Percentiles rank a stretch among this genome's conserved stretches.
Evolutionary conservation across 2,888 invertebrate genomes (phyloP).

Genomic region (Lepidocyrtoides sp.): DNA sequence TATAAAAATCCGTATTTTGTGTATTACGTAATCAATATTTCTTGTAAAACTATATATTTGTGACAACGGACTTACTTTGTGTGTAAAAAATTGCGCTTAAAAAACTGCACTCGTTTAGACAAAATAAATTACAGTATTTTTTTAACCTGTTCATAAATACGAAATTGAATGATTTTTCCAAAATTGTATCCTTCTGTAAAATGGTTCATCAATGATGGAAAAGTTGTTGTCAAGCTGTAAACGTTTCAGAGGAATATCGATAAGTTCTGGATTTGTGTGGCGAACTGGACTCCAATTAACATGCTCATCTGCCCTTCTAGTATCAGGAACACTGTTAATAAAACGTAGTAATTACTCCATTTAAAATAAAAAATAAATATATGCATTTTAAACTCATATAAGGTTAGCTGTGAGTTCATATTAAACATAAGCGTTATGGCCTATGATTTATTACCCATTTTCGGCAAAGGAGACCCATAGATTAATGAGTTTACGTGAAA

Average conservation of each 20-base stretch:
- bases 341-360: background rate
- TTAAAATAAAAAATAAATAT: background rate
- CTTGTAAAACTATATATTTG: too few relatives aligned
- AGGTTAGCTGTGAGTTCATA: too few relatives aligned
- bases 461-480: constrained; percentile 80
- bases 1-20: too few relatives aligned
- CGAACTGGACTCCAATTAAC: constrained; percentile 59
- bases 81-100: background rate
- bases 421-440: too few relatives aligned
- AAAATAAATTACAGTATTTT: constrained; percentile 53
- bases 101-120: constrained; percentile 14
- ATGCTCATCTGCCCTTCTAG: constrained; percentile 37
- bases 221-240: constrained; percentile 75
- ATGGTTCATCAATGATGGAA: constrained; percentile 81
- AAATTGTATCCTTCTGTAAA: constrained; percentile 79
- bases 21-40: too few relatives aligned
- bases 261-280: constrained; percentile 8
- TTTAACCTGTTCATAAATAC: constrained; percentile 44
- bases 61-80: too few relatives aligned
- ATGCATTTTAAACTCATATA: too few relatives aligned
- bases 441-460: constrained; percentile 74
- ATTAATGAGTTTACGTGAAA: constrained; percentile 75
- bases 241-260: constrained; percentile 66
- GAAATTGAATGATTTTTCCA: constrained; percentile 81
- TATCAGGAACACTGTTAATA: constrained; percentile 67